Evolutionary conservation across 2,113 vertebrate genomes (phyloP), one percentile per base, ranked within the genome.

Genomic region (Pandion haliaetus): DNA sequence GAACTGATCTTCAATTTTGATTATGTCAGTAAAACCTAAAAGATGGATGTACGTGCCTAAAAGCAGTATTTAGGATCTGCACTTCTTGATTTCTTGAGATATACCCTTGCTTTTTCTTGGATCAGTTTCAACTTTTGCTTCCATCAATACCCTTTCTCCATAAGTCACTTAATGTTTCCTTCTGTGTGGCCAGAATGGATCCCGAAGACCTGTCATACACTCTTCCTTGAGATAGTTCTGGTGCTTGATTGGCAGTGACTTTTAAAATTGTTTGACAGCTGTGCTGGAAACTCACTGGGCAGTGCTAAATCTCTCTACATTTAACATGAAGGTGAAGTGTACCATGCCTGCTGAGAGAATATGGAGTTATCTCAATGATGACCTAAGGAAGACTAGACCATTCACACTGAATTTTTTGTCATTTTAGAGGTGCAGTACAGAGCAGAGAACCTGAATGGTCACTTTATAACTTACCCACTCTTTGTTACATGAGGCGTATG

Each of bases 121-220:
- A 58, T 80, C 12, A 25, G 17, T 50, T 91, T 86, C n/a, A 76
- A 42, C 26, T 58, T 94, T 62, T 80, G 4, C 14, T 91, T 86
- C 32, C 40, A 38, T 13, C 15, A 28, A 4, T 50, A 20, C 4
- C 11, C 2, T 2, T 79, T 50, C 14, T 29, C 14, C 9, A 0
- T 18, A 34, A 31, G 17, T 72, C 57, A 54, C 25, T 47, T 50
- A 40, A 34, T 49, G 7, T 6, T 34, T 49, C 14, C 34, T 57
- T 62, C 58, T 55, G 5, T 72, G 58, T 26, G n/a, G 7, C 11
- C 55, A 42, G 50, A 85, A 88, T 52, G 24, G 29, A 26, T 66
- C 28, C 31, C 1, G 2, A 54, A 54, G 28, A 47, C 7, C 10
- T 71, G 6, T 38, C 21, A 32, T 54, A 14, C 21, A 45, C 9